Percentiles rank a stretch among this genome's conserved stretches.
phyloP scores from a whole-genome alignment of 2,888 invertebrate genomes.

The Lasioglossum leucozonium region DNA sequence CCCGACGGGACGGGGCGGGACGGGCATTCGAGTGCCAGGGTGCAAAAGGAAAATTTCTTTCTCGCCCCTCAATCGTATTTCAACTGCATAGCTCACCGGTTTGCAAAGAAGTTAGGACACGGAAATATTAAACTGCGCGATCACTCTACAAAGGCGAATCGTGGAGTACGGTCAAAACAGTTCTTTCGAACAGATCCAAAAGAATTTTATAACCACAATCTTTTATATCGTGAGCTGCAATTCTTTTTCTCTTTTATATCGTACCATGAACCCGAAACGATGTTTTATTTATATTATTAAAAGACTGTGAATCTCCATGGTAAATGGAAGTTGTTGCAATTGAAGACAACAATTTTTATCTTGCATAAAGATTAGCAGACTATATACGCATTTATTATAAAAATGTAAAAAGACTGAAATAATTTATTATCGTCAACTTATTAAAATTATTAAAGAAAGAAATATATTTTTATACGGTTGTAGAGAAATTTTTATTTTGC shows the following conservation, averaged over 20 bases:
- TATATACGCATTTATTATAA: too few species aligned
- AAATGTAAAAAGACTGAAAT: too few species aligned
- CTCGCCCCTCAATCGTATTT: not conserved
- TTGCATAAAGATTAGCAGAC: too few species aligned
- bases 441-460: too few species aligned
- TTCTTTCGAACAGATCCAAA: not conserved
- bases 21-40: not conserved
- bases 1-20: not conserved
- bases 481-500: too few species aligned
- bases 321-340: too few species aligned
- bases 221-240: not conserved
- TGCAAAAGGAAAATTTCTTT: not conserved
- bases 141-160: not conserved
- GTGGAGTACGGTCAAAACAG: not conserved
- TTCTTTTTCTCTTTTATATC: too few species aligned
- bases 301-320: too few species aligned
- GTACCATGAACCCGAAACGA: not conserved
- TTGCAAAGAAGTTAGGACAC: not conserved
- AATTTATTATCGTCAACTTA: too few species aligned
- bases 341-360: too few species aligned
- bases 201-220: not conserved
- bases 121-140: not conserved
- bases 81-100: not conserved
- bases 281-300: too few species aligned
- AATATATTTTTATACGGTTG: too few species aligned